Evolutionary conservation across 2,888 invertebrate species (phyloP).

Genomic region (Drosophila yooni): DNA sequence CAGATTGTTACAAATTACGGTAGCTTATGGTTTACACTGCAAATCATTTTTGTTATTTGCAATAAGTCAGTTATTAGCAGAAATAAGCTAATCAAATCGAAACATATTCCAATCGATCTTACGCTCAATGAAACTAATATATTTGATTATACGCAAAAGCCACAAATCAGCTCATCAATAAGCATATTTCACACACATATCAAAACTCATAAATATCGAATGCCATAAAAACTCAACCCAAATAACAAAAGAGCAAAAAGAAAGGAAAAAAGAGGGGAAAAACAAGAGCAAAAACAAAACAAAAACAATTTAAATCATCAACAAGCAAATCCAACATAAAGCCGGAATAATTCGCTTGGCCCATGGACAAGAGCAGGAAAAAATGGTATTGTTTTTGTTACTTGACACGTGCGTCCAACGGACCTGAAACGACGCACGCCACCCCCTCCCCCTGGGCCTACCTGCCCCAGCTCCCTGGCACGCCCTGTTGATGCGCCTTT

Average conservation of each 20-base stretch:
- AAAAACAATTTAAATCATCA: constrained; percentile 35
- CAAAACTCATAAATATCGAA: constrained; percentile 39
- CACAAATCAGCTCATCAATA: constrained; percentile 31
- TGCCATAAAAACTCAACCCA: constrained; percentile 10
- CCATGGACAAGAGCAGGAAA: constrained; percentile 22
- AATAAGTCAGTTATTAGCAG: neutral
- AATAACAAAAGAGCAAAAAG: neutral
- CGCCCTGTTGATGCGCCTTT: neutral
- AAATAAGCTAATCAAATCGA: constrained; percentile 5
- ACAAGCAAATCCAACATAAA: constrained; percentile 29
- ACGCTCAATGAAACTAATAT: constrained; percentile 8
- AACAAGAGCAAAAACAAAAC: neutral
- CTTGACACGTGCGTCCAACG: constrained; percentile 41
- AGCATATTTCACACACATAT: constrained; percentile 8
- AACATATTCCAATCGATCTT: constrained; percentile 8
- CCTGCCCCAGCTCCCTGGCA: neutral
- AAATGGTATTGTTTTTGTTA: constrained; percentile 29
- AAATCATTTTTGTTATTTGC: neutral
- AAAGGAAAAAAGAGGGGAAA: neutral
- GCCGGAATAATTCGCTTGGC: constrained; percentile 36
- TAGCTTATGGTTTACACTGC: neutral
- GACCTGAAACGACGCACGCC: constrained; percentile 9
- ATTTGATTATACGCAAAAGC: constrained; percentile 7
- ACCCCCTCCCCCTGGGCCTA: neutral
- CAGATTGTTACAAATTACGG: neutral